Conservation (phyloP, 1,140 invertebrate species). For the Notospermus geniculatus region DNA sequence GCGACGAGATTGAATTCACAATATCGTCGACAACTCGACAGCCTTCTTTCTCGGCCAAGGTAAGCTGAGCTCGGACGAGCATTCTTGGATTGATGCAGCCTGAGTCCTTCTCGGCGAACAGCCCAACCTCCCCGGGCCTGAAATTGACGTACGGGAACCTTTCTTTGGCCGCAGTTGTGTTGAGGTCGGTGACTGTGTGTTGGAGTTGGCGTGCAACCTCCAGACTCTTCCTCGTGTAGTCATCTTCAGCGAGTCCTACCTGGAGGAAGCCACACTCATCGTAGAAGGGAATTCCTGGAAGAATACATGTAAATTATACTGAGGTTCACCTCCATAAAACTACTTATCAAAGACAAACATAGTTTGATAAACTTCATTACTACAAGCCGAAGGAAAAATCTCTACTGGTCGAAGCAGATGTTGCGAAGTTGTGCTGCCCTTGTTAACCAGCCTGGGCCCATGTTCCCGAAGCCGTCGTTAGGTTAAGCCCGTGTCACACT, state of each 20-base stretch:
- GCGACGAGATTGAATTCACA: constrained; percentile 2
- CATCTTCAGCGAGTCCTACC: constrained; percentile 9
- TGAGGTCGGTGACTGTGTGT: neutral
- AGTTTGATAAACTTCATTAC: too few relatives aligned
- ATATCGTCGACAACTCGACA: constrained; percentile 23
- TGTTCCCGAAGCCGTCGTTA: too few relatives aligned
- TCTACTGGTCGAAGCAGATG: too few relatives aligned
- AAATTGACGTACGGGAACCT: constrained; percentile 25
- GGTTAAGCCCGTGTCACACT: too few relatives aligned
- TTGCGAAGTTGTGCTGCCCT: too few relatives aligned
- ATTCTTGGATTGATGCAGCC: constrained; percentile 31
- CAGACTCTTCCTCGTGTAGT: constrained; percentile 11
- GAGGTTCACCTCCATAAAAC: too few relatives aligned
- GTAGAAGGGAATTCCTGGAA: constrained; percentile 30
- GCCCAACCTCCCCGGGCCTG: constrained; percentile 7
- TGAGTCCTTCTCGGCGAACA: constrained; percentile 17
- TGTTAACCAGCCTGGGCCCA: too few relatives aligned
- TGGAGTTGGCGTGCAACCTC: neutral
- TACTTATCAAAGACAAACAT: too few relatives aligned
- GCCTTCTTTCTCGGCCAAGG: constrained; percentile 15
- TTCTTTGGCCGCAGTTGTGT: neutral
- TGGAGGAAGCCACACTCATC: constrained; percentile 27
- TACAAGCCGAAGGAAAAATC: too few relatives aligned
- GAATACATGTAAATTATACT: too few relatives aligned
- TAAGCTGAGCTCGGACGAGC: constrained; percentile 16